Evolutionary conservation across 2,888 invertebrate genomes (phyloP), one percentile per base, ranked within the genome.

Genomic region (Mesopsocus fuscifrons): DNA sequence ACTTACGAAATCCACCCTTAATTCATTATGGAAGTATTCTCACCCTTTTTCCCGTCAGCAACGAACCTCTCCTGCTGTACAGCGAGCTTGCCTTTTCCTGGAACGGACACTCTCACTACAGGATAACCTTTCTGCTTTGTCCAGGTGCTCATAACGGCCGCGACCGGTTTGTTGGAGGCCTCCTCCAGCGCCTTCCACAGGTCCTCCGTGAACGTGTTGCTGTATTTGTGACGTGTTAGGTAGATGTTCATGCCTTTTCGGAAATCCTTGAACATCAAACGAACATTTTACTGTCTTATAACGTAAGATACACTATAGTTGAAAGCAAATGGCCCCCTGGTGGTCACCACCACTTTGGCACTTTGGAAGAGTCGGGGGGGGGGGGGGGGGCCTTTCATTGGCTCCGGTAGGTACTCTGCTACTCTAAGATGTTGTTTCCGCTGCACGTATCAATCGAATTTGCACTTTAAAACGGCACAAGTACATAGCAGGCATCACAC

Each of bases 81-180:
- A 17, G 63, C 59, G 1, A 72, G 74, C 42, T 67, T 66, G 55
- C 77, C 74, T 51, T 67, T 66, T 46, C 66, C 64, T 4, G 75
- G 47, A 30, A 52, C 54, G 30, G 53, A 51, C 3, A 70, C 71
- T 34, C 60, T 69, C 9, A 87, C 74, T 43, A 94, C 75, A 1
- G 95, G 95, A 58, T 87, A 95, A 32, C 97, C 95, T 73, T 83
- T 85, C 57, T 88, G 82, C 57, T 85, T 83, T 1, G 94, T 95
- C 97, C 97, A 98, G 16, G 87, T 84, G 5, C 83, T 81, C 95
- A 98, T 97, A 6, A 98, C 80, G 38, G 73, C 74, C 1, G 76
- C 77, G 1, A 98, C 83, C 2, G 91, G 88, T 59, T 94, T 88
- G 16, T 77, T 77, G 51, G 88, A 88, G 2, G 85, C 83, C 56